Base-by-base conservation (phyloP, 92 coral and sea anemone genomes). In the Siderastrea radians region DNA sequence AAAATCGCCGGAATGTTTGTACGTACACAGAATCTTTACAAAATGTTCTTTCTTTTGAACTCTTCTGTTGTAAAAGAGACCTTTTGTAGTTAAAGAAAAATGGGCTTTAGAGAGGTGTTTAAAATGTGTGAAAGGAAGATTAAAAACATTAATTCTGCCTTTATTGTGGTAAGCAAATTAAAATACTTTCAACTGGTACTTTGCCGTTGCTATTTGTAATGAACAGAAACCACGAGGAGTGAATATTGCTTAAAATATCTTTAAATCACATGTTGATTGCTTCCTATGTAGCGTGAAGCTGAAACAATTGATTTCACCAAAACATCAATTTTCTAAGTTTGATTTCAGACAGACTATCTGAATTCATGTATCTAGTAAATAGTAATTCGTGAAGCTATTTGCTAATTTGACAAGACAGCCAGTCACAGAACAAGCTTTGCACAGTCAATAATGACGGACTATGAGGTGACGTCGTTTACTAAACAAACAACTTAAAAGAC, bases 121-220 rank as follows among this genome's bases (percentile, higher is more conserved):
- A 54, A 13, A 43, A 44, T 3, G 53, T 10, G 54, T 46, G 67
- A 81, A 53, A 68, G 46, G 44, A 55, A 57, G 68, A 71, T 70
- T 71, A 53, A 48, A 58, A 47, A 26, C 2, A 54, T 11, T 17
- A 50, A 62, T 45, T 59, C 19, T 49, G 13, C 65, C 63, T 68
- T 44, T 7, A 47, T 79, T 68, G 64, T 81, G 53, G 77, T 81
- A 3, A 1, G 19, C 15, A 49, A 53, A 70, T 68, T 46, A 16
- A 81, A 69, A 82, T 45, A 48, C 64, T 46, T 49, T 64, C 17
- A 82, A 70, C 86, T 82, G 86, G 86, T 82, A 59, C 69, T 46
- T 82, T 58, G 15, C 12, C 70, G 78, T 46, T 69, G 72, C 69
- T 82, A 82, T 70, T 82, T 82, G 86, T 80, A n/a, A 74, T 74